phyloP scores from a whole-genome alignment of 2,113 vertebrate species.

The Grallaria varia region DNA sequence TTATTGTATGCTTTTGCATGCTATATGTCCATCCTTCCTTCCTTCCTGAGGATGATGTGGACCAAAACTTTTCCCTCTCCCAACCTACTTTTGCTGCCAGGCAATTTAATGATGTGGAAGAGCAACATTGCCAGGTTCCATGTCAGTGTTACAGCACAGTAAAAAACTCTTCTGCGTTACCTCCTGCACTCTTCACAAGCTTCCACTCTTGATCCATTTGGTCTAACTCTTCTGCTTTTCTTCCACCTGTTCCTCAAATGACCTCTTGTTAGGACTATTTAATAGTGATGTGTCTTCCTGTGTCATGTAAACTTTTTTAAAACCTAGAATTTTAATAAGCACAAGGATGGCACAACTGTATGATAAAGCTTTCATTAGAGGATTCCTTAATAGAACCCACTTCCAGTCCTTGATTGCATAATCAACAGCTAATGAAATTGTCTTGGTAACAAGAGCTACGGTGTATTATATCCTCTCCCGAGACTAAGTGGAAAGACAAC shows the following conservation, averaged over 20 bases:
- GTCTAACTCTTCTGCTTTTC: constrained; percentile 62
- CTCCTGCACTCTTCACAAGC: neutral
- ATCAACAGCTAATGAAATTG: constrained; percentile 82
- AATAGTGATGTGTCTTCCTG: constrained; percentile 57
- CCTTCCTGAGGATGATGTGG: neutral
- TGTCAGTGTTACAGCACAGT: neutral
- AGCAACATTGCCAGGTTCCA: neutral
- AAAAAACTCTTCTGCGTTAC: constrained; percentile 5
- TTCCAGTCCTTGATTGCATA: constrained; percentile 75
- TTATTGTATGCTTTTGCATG: neutral
- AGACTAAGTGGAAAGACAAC: constrained; percentile 70
- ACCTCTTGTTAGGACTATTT: constrained; percentile 67
- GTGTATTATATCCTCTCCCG: constrained; percentile 71
- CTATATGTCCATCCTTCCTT: neutral
- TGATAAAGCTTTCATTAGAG: constrained; percentile 72
- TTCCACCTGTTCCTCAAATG: constrained; percentile 54
- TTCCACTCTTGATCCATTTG: constrained; percentile 13
- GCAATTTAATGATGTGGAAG: constrained; percentile 21
- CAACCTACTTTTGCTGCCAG: constrained; percentile 4
- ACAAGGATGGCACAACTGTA: neutral
- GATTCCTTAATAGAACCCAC: constrained; percentile 68
- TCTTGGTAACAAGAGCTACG: constrained; percentile 74
- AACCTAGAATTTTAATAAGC: constrained; percentile 35
- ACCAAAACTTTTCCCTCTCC: neutral
- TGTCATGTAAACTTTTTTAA: constrained; percentile 44